These are phyloP conservation scores for Eira barbara DNA, from an alignment of 2,113 vertebrate species.

Conservation along the genomic window DNA sequence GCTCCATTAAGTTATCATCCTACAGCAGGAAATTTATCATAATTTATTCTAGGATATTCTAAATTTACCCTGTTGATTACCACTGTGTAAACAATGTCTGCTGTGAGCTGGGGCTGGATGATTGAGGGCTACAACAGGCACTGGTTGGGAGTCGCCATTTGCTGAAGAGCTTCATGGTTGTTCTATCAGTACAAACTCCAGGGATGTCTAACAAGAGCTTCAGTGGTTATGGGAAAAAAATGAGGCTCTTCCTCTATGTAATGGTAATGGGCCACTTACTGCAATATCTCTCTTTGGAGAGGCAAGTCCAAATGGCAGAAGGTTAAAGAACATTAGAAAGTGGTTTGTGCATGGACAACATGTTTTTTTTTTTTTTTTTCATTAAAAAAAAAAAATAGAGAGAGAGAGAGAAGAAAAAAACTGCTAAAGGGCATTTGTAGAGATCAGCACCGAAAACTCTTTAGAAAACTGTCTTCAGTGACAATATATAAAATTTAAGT, in stretches of 20 bases:
- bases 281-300: slow-evolving; percentile 81
- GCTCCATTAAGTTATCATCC: slow-evolving; percentile 84
- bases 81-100: slow-evolving; percentile 87
- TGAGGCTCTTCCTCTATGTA: slow-evolving; percentile 72
- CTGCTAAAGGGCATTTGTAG: slow-evolving; percentile 62
- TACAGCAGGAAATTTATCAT: slow-evolving; percentile 88
- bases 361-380: slow-evolving; percentile 67
- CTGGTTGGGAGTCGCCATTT: slow-evolving; percentile 80
- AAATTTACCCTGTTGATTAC: slow-evolving; percentile 90
- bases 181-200: slow-evolving; percentile 82
- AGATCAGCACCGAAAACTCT: slow-evolving; percentile 62
- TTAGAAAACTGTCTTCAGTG: slow-evolving; percentile 59
- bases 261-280: slow-evolving; percentile 85
- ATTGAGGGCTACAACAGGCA: slow-evolving; percentile 72
- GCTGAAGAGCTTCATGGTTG: slow-evolving; percentile 77
- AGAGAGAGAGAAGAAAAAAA: background rate
- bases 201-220: slow-evolving; percentile 77
- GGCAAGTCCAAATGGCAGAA: slow-evolving; percentile 74
- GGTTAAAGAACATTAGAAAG: slow-evolving; percentile 80
- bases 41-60: slow-evolving; percentile 89
- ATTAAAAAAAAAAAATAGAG: background rate
- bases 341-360: slow-evolving; percentile 63
- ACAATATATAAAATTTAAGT: slow-evolving; percentile 44
- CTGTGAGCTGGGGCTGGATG: slow-evolving; percentile 76
- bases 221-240: slow-evolving; percentile 44